Base-by-base conservation (phyloP, 2,888 invertebrate species). In the Pseudanteris insignis region DNA sequence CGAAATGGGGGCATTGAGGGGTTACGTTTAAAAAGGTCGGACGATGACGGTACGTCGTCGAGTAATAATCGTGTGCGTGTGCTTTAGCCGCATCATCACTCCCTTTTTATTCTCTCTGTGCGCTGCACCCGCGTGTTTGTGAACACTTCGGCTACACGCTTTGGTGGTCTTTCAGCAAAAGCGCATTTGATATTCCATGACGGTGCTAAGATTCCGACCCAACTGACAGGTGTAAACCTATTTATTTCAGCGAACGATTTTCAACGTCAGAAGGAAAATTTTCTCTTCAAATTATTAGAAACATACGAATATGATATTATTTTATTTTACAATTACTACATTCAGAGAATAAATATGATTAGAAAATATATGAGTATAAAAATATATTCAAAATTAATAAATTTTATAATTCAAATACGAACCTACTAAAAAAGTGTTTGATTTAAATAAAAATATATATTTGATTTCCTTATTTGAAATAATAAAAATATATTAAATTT, bases 201-300 rank as follows among this genome's bases (percentile, higher is more conserved):
- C 46, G 36, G 46, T 46, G 36, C 29, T 36, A 46, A 46, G 33
- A 46, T 46, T 46, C 21, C 33, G 36, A 36, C 26, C 18, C 7
- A 46, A 36, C 18, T 34, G 18, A 46, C 32, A n/a, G 8, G 8
- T 7, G 9, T 3, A 9, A n/a, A 26, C 9, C n/a, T n/a, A n/a
- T 3, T 9, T n/a, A n/a, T 7, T 26, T 26, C n/a, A 18, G 6
- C 18, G 18, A 18, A 6, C 18, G 6, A 18, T 6, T 18, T 18
- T 18, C n/a, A n/a, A n/a, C n/a, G n/a, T n/a, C n/a, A n/a, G n/a
- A n/a, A n/a, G n/a, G n/a, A n/a, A n/a, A n/a, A n/a, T n/a, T n/a
- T n/a, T n/a, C n/a, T n/a, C n/a, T n/a, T n/a, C n/a, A n/a, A n/a
- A n/a, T n/a, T n/a, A n/a, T n/a, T n/a, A n/a, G n/a, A n/a, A n/a